Evolutionary conservation across 2,113 vertebrate species (phyloP).

Genomic region (Empidonax alnorum): DNA sequence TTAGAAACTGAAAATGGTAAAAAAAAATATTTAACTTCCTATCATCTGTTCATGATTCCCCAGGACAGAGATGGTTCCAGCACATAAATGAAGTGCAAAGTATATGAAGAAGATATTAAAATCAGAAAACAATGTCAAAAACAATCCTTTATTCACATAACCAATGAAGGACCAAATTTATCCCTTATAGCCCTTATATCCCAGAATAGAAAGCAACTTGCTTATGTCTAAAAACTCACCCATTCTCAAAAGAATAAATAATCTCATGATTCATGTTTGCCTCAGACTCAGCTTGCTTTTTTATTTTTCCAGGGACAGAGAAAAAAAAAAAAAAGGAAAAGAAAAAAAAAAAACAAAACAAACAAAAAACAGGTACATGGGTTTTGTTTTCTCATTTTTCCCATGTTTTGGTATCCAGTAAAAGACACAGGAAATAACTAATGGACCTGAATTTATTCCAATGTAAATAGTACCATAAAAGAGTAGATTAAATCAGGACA

Average conservation of each 20-base stretch:
- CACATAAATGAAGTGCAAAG: neutral
- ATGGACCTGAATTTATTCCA: neutral
- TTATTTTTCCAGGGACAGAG: neutral
- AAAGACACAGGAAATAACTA: neutral
- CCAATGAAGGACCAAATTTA: neutral
- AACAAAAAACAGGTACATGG: neutral
- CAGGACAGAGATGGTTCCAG: neutral
- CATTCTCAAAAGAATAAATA: neutral
- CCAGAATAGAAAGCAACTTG: neutral
- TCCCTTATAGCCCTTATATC: neutral
- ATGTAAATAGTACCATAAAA: neutral
- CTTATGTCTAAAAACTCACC: neutral
- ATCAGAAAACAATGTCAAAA: neutral
- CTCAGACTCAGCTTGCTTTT: neutral
- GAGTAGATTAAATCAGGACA: neutral
- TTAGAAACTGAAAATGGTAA: neutral
- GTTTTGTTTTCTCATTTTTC: neutral
- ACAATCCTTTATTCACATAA: neutral
- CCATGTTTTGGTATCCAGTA: neutral
- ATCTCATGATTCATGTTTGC: neutral
- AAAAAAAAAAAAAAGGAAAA: accelerated
- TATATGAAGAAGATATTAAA: neutral
- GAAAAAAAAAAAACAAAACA: neutral
- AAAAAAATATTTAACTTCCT: neutral
- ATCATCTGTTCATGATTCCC: neutral